Conservation (phyloP, 53 echinoderm and acorn worm species). For the Henricia sp. region DNA sequence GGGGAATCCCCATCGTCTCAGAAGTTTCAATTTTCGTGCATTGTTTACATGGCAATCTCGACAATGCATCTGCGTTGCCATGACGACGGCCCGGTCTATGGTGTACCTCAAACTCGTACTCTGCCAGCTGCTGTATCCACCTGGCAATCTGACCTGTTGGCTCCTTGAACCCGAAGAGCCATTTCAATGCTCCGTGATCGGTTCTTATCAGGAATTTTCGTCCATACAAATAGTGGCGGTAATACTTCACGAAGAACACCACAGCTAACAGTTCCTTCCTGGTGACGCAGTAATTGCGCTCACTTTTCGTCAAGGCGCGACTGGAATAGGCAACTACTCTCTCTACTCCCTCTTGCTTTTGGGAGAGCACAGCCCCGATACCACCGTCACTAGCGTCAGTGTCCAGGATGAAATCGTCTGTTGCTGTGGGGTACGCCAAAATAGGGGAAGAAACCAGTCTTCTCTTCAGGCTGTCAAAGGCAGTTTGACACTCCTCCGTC, state of each 20-base stretch:
- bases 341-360: conserved; percentile 51
- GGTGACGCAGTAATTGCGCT: conserved; percentile 62
- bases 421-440: conserved; percentile 44
- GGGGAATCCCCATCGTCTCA: neutral
- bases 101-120: conserved; percentile 29
- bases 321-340: conserved; percentile 55
- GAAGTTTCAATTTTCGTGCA: neutral
- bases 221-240: conserved; percentile 68
- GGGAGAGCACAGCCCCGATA: conserved; percentile 55
- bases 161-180: conserved; percentile 60
- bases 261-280: conserved; percentile 61
- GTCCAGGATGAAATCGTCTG: conserved; percentile 33
- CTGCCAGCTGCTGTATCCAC: conserved; percentile 41
- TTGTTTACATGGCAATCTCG: conserved; percentile 21
- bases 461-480: conserved; percentile 47
- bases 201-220: conserved; percentile 47
- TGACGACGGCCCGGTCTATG: conserved; percentile 34
- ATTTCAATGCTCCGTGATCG: conserved; percentile 59
- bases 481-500: conserved; percentile 40
- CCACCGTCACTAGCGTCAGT: conserved; percentile 69
- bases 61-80: conserved; percentile 46
- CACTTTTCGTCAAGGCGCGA: conserved; percentile 21
- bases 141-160: conserved; percentile 49
- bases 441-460: conserved; percentile 54
- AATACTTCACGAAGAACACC: conserved; percentile 47